These are phyloP conservation scores for Epinotia nisella DNA, from an alignment of 2,888 invertebrate genomes.

Conservation along the genomic window DNA sequence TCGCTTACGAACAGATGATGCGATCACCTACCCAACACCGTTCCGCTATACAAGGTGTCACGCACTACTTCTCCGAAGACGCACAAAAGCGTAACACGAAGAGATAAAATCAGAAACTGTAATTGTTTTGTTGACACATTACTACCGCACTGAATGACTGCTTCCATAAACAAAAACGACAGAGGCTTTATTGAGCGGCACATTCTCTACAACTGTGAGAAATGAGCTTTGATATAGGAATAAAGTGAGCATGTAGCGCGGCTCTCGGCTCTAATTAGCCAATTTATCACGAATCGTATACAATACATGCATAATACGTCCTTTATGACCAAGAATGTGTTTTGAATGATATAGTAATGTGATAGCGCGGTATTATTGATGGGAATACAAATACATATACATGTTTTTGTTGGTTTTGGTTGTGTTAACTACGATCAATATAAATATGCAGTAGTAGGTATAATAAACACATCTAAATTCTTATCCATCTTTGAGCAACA, in stretches of 20 bases:
- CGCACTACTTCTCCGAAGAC: slow-evolving; percentile 56
- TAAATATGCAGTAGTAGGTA: not conserved
- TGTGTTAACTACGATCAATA: not conserved
- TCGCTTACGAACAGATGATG: slow-evolving; percentile 60
- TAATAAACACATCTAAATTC: no score
- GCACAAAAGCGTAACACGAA: slow-evolving; percentile 61
- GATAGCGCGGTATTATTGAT: slow-evolving; percentile 1
- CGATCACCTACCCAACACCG: slow-evolving; percentile 54
- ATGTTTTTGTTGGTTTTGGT: not conserved
- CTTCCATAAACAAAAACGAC: slow-evolving; percentile 60
- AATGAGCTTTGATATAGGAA: slow-evolving; percentile 66
- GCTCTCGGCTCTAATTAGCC: slow-evolving; percentile 65
- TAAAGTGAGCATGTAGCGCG: slow-evolving; percentile 69
- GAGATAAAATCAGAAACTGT: slow-evolving; percentile 61
- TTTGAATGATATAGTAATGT: slow-evolving; percentile 16
- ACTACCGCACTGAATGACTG: slow-evolving; percentile 62
- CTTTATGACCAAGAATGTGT: slow-evolving; percentile 13
- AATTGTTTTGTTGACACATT: slow-evolving; percentile 62
- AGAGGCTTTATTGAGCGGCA: slow-evolving; percentile 57
- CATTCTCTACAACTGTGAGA: slow-evolving; percentile 61
- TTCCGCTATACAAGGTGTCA: slow-evolving; percentile 57
- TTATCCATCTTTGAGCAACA: not conserved
- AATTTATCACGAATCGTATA: slow-evolving; percentile 62
- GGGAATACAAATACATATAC: not conserved
- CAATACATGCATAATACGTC: slow-evolving; percentile 34